A percentile compares a stretch with the other conserved stretches of the same genome.
These are phyloP conservation scores for Hemibagrus wyckioides DNA, from an alignment of 2,113 vertebrate species.

Conservation along the genomic window DNA sequence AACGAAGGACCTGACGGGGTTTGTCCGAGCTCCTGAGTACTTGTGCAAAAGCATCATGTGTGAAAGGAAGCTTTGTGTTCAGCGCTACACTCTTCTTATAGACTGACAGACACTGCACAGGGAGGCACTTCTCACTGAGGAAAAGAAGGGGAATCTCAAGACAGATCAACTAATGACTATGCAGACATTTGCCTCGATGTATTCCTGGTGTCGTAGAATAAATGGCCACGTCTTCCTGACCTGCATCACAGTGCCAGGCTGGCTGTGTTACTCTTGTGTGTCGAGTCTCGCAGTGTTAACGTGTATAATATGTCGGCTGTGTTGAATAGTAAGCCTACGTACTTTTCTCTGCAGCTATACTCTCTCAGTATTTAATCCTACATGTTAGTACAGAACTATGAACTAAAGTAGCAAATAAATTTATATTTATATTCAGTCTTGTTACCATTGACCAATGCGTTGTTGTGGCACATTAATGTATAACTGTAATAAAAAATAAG, in stretches of 20 bases:
- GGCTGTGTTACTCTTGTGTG: not conserved
- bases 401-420: slow-evolving; percentile 43
- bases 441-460: slow-evolving; percentile 48
- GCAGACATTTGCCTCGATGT: not conserved
- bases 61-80: not conserved
- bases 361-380: slow-evolving; percentile 35
- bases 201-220: not conserved
- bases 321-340: slow-evolving; percentile 5
- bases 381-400: slow-evolving; percentile 22
- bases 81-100: not conserved
- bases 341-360: not conserved
- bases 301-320: slow-evolving; percentile 20
- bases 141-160: not conserved
- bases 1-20: not conserved
- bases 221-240: slow-evolving; percentile 27
- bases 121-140: not conserved
- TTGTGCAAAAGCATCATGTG: not conserved
- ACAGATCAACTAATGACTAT: not conserved
- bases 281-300: slow-evolving; percentile 33
- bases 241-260: not conserved
- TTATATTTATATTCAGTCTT: slow-evolving; percentile 57
- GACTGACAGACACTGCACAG: not conserved
- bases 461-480: slow-evolving; percentile 29
- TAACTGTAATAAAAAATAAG: slow-evolving; percentile 52
- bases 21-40: not conserved